Percentiles rank a stretch among this genome's conserved stretches.
These are phyloP conservation scores for Laterallus jamaicensis DNA, from an alignment of 2,113 vertebrate genomes.

Conservation along the genomic window DNA sequence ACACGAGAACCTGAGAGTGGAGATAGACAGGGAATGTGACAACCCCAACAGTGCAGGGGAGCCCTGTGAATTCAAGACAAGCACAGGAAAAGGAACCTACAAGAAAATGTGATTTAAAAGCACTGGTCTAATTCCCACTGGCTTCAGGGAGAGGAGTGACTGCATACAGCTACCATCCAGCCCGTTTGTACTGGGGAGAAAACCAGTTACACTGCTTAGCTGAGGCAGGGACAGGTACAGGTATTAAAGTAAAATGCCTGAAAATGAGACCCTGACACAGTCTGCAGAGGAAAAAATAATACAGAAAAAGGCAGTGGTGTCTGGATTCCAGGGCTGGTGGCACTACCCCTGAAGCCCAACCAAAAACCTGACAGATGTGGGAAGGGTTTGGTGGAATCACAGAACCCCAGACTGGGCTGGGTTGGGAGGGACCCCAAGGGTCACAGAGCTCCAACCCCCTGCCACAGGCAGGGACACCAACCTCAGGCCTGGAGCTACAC, in stretches of 20 bases:
- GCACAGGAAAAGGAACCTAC: background rate
- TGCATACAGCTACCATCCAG: background rate
- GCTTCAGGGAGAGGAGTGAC: background rate
- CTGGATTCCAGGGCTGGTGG: background rate
- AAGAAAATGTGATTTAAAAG: background rate
- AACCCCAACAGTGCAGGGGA: background rate
- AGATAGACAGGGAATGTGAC: rapidly evolving
- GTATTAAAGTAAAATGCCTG: background rate
- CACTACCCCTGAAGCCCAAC: background rate
- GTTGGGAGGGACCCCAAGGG: too few species aligned
- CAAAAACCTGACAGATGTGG: too few species aligned
- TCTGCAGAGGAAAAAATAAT: background rate
- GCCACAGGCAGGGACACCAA: too few species aligned
- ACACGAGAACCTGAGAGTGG: background rate
- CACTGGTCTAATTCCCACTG: background rate
- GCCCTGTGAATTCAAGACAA: background rate
- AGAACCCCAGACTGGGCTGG: too few species aligned
- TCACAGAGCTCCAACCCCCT: too few species aligned
- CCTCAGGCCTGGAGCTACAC: too few species aligned
- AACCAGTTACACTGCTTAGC: background rate
- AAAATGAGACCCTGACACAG: background rate
- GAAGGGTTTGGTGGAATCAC: too few species aligned
- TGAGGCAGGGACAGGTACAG: background rate
- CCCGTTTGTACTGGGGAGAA: background rate
- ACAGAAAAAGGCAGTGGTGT: too few species aligned